Conservation (phyloP, 2,113 vertebrate genomes). For the Mesembrinibis cayennensis region DNA sequence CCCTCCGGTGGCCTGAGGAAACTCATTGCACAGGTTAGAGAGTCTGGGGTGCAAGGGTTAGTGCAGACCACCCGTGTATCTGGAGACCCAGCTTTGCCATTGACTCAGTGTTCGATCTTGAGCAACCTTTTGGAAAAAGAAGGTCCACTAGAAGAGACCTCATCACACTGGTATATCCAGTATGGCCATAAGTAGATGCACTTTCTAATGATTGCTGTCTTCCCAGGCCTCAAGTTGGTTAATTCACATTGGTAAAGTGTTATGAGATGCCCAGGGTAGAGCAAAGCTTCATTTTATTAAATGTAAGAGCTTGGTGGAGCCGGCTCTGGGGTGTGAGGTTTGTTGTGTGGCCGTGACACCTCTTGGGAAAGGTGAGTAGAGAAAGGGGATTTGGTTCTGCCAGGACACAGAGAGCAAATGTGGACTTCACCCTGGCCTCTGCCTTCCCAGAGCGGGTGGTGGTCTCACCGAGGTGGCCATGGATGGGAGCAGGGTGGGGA, state of each 20-base stretch:
- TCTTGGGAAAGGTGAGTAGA: not conserved
- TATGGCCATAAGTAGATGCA: too few relatives aligned
- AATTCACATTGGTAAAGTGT: not conserved
- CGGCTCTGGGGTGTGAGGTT: not conserved
- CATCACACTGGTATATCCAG: not conserved
- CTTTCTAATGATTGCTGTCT: not conserved
- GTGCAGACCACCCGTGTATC: not conserved
- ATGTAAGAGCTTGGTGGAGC: not conserved
- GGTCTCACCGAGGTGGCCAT: rapidly evolving
- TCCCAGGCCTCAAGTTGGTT: not conserved
- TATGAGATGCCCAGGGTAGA: not conserved
- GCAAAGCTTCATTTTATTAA: not conserved
- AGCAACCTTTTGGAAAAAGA: not conserved
- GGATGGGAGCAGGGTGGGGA: not conserved
- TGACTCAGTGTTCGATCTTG: not conserved
- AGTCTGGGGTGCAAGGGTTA: not conserved
- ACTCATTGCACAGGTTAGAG: not conserved
- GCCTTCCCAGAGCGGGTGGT: rapidly evolving
- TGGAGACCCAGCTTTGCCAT: not conserved
- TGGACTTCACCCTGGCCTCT: rapidly evolving
- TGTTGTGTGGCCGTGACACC: not conserved
- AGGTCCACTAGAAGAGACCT: not conserved
- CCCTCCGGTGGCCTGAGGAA: not conserved
- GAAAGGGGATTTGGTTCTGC: not conserved
- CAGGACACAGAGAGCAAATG: not conserved